phyloP scores from a whole-genome alignment of 2,113 vertebrate genomes.

The Lipotes vexillifer region DNA sequence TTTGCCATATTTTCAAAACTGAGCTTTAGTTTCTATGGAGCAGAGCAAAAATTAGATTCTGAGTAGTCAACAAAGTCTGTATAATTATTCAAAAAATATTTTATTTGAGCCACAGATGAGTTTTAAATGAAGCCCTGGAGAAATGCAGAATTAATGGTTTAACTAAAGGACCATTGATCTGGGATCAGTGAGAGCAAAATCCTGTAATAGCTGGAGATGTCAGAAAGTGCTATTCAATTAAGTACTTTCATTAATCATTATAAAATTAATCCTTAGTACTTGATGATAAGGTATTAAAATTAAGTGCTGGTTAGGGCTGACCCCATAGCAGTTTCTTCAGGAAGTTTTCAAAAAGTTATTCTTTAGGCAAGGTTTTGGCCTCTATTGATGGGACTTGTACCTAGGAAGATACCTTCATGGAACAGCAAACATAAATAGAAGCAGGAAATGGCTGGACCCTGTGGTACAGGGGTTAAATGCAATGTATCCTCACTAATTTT shows the following conservation, averaged over 20 bases:
- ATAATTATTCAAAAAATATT: background rate
- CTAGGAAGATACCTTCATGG: background rate
- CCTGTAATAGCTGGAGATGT: background rate
- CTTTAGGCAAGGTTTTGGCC: background rate
- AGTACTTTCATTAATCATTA: conserved; percentile 42
- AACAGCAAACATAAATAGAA: background rate
- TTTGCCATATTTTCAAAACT: background rate
- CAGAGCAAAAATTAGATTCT: background rate
- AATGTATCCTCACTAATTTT: background rate
- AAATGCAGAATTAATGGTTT: background rate
- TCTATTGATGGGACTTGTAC: background rate
- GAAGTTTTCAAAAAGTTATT: background rate
- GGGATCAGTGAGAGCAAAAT: background rate
- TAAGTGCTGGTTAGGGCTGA: conserved; percentile 35
- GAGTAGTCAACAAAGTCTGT: background rate
- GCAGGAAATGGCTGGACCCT: background rate
- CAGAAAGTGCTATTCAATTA: background rate
- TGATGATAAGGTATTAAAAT: conserved; percentile 55
- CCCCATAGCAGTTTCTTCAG: background rate
- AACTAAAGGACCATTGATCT: background rate
- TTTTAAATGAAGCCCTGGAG: background rate
- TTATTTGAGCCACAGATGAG: background rate
- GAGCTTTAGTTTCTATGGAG: background rate
- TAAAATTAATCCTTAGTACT: conserved; percentile 57
- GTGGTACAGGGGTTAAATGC: background rate